Base-by-base conservation (phyloP, 2,797 vertebrate genomes). In the Enoplosus armatus region DNA sequence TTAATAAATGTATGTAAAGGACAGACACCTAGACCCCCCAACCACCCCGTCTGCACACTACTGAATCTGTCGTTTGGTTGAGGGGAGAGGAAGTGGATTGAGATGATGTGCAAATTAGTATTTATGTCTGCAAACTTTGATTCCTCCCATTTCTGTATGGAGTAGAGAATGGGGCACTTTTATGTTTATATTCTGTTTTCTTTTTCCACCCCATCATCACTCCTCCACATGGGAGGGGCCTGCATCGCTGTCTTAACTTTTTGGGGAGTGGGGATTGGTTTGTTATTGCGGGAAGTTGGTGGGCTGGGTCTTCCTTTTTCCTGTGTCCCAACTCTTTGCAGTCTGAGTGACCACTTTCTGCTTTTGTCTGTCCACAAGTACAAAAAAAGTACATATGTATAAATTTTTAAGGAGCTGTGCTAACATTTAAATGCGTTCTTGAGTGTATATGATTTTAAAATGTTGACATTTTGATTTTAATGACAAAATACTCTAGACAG, bases 371-470 rank as follows among this genome's bases (percentile, higher is more conserved):
- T 96, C 87, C 94, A 91, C 93, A 91, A 93, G 92, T 90, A 85
- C 83, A 91, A 90, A 75, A 85, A 93, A 90, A 94, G 95, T 97
- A 98, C 96, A 98, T 97, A 97, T 97, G 96, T 97, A 97, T 97
- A 97, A 95, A 97, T 95, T 97, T 94, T 95, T 96, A 97, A 97
- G 96, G 95, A 97, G 96, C 95, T 87, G 95, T 97, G 96, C 96
- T 97, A 95, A 97, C 97, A 96, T 95, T 96, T 95, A 93, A 96
- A 95, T 96, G 96, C 96, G 87, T 97, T 95, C 92, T 97, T 96
- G 95, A 95, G 94, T 96, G 97, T 98, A 97, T 96, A 97, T 97
- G 97, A 97, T 98, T 97, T 97, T 97, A 97, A 97, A 97, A 96
- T 96, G 96, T 97, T 96, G 96, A 97, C 95, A 95, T 96, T 96